Conservation (phyloP, 2,113 vertebrate genomes). For the Thalassarche chlororhynchos region DNA sequence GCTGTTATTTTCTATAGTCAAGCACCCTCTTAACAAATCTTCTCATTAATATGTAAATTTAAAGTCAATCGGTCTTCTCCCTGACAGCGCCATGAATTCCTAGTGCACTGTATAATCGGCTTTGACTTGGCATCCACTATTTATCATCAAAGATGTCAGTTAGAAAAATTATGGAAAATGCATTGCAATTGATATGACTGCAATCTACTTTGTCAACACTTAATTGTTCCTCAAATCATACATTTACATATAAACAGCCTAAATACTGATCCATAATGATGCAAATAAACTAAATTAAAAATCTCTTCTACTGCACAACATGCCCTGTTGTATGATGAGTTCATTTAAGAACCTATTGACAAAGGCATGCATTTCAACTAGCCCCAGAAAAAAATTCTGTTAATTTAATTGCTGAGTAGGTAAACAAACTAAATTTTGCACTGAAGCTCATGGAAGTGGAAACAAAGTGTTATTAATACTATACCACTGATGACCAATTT, state of each 20-base stretch:
- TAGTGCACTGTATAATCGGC: slow-evolving; percentile 95
- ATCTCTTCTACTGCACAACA: slow-evolving; percentile 75
- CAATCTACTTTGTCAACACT: slow-evolving; percentile 86
- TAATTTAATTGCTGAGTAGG: slow-evolving; percentile 65
- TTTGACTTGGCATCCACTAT: slow-evolving; percentile 95
- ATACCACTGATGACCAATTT: not conserved
- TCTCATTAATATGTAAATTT: slow-evolving; percentile 99
- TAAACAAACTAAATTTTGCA: slow-evolving; percentile 46
- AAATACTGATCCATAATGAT: slow-evolving; percentile 86
- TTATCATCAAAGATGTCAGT: slow-evolving; percentile 91
- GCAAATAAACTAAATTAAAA: slow-evolving; percentile 86
- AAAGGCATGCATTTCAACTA: slow-evolving; percentile 53
- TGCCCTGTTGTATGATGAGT: slow-evolving; percentile 72
- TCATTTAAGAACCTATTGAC: slow-evolving; percentile 75
- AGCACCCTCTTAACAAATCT: slow-evolving; percentile 98
- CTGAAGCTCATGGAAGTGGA: slow-evolving; percentile 1
- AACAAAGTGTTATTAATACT: slow-evolving; percentile 25
- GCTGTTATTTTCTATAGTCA: slow-evolving; percentile 96
- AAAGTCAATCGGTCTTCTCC: slow-evolving; percentile 97
- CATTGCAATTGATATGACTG: slow-evolving; percentile 84
- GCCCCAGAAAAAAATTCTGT: slow-evolving; percentile 29
- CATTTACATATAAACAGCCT: slow-evolving; percentile 87
- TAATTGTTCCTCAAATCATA: slow-evolving; percentile 89
- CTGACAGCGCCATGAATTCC: slow-evolving; percentile 93
- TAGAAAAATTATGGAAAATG: slow-evolving; percentile 87